Conservation (phyloP, 2,113 vertebrate species). For the Stomatorhinus ivindoensis region DNA sequence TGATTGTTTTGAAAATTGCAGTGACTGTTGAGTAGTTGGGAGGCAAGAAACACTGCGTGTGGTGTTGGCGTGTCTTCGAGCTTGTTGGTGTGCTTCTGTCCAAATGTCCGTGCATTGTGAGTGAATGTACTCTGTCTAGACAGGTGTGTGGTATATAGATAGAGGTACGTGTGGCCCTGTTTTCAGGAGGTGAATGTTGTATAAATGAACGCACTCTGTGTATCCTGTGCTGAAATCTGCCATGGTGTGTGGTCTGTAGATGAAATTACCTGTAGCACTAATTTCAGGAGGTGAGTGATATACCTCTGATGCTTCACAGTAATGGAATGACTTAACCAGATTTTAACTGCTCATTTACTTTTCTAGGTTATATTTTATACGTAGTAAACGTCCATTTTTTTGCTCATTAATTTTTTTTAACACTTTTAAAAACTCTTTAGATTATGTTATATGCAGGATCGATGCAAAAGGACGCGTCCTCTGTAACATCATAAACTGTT, state of each 20-base stretch:
- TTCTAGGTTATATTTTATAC: not conserved
- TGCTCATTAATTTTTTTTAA: slow-evolving; percentile 12
- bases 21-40: not conserved
- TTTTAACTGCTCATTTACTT: slow-evolving; percentile 7
- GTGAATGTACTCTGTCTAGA: not conserved
- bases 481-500: slow-evolving; percentile 26
- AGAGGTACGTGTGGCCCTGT: not conserved
- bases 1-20: not conserved
- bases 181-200: slow-evolving; percentile 1
- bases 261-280: not conserved
- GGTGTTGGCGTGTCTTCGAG: slow-evolving; percentile 12
- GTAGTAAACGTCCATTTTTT: slow-evolving; percentile 2
- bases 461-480: slow-evolving; percentile 20
- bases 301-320: not conserved
- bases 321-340: not conserved
- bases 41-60: not conserved
- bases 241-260: not conserved
- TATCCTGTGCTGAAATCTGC: not conserved
- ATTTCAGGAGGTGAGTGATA: not conserved
- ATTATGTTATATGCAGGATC: not conserved
- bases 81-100: slow-evolving; percentile 17
- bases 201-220: not conserved
- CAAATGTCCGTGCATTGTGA: slow-evolving; percentile 7
- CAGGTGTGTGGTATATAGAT: not conserved
- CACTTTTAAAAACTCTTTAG: not conserved